Evolutionary conservation across 2,113 vertebrate genomes (phyloP), one percentile per base, ranked within the genome.

Genomic region (Camarhynchus parvulus): DNA sequence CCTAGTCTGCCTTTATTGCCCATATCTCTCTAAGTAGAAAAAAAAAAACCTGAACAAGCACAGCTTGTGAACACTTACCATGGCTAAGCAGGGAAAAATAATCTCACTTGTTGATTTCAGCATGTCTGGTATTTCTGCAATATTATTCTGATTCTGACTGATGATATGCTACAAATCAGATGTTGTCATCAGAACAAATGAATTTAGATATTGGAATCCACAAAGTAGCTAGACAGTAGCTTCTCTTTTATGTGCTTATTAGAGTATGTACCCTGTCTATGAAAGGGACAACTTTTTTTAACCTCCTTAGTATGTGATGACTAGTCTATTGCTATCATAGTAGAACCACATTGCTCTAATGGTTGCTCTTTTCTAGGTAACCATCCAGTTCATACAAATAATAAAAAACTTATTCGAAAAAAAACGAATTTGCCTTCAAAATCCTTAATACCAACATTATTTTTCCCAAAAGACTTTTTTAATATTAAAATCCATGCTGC

Each of bases 401-500:
- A 67, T 46, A 46, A 15, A 63, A 53, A 46, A 22, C 25, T 39
- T 25, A 37, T 1, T 22, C 35, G 3, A 7, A 6, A 78, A 74
- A 82, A 3, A 63, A 61, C 5, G 23, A 2, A n/a, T 75, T 84
- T 63, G 7, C 22, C 33, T 42, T n/a, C 28, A 37, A 20, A 70
- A 69, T n/a, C 9, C 22, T 35, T 76, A 87, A 39, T 19, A 58
- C 1, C 5, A 81, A 53, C 10, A 85, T 55, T 46, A 10, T 53
- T 89, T 0, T 0, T 18, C 20, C n/a, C 25, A 50, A 58, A 37
- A 37, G 2, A 31, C 10, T 74, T n/a, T 64, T 74, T 55, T 11
- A 84, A 27, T 62, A 66, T 53, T 49, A 75, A 75, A 89, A 82
- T 53, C 25, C 20, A 62, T 37, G 4, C 25, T 69, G 7, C 20